Evolutionary conservation across 2,113 vertebrate species (phyloP).

Genomic region (Gallinago paraguaiae): DNA sequence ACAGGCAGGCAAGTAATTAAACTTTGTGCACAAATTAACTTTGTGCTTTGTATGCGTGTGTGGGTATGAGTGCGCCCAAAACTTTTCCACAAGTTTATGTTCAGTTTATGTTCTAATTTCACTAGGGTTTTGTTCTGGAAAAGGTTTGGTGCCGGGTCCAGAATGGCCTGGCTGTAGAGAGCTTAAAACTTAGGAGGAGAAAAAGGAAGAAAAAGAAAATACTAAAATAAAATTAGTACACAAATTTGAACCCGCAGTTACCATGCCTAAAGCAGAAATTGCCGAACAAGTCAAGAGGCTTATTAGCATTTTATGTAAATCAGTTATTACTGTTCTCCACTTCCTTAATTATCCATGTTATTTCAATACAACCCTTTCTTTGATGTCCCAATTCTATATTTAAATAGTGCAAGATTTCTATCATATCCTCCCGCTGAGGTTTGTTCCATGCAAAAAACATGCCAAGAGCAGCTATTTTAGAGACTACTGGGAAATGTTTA

Average conservation of each 20-base stretch:
- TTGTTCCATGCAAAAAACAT: conserved; percentile 97
- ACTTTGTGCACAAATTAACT: neutral
- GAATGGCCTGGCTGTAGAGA: conserved; percentile 11
- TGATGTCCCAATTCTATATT: conserved; percentile 99
- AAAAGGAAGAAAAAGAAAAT: conserved; percentile 38
- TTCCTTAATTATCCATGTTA: conserved; percentile 99
- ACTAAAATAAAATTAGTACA: conserved; percentile 79
- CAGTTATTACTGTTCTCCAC: conserved; percentile 95
- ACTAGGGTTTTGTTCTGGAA: neutral
- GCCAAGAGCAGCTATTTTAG: conserved; percentile 91
- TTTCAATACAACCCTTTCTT: conserved; percentile 95
- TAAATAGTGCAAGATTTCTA: conserved; percentile 96
- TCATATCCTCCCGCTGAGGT: conserved; percentile 90
- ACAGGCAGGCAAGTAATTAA: conserved; percentile 22
- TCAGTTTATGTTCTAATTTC: neutral
- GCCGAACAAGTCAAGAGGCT: conserved; percentile 91
- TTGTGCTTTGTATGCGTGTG: neutral
- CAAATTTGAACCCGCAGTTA: conserved; percentile 78
- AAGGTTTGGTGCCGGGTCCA: neutral
- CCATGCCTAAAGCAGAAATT: conserved; percentile 81
- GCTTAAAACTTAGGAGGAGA: neutral
- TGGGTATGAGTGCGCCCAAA: neutral
- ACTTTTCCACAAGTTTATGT: neutral
- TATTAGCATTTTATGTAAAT: conserved; percentile 99
- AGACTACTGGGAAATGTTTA: conserved; percentile 92